Evolutionary conservation across 1,140 invertebrate species (phyloP), one percentile per base, ranked within the genome.

Genomic region (Drosophila dunni): DNA sequence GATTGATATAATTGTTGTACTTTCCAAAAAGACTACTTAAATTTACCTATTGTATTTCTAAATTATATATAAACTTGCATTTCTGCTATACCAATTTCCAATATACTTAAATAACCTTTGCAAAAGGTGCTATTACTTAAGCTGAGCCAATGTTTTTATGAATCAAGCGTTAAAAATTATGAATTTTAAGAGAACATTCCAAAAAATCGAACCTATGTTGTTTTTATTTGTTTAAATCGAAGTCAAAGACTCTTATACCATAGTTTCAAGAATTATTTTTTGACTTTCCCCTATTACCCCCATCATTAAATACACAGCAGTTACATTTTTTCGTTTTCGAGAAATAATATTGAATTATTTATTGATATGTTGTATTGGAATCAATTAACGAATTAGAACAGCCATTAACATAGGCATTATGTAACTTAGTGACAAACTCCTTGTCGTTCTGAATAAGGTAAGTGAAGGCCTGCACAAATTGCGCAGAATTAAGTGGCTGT

Each of bases 351-450:
- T 56, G 15, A 46, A 54, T 38, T 60, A 58, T 80, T 84, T 84
- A 88, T 82, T 88, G 83, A 88, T 88, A 88, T 88, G 83, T 82
- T 66, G 73, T 72, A 57, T 78, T 88, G 61, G 83, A 57, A 51
- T 88, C 79, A 79, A 88, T 68, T 42, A 88, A 70, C 29, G 81
- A 58, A 65, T 96, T 95, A 80, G 95, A 94, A 84, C 96, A 96
- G 10, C 96, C 97, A 92, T 97, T 97, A 0, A 97, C 95, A 91
- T 98, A 98, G 53, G 97, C 97, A 93, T 98, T 97, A 92, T 98
- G 97, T 61, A 98, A 93, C 92, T 97, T 97, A 78, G 95, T 95
- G 7, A 97, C 94, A 93, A 98, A 98, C 75, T 97, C 96, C 8
- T 96, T 93, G 92, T 98, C 97, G 93, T 96, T 97, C 93, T 97